Base-by-base conservation (phyloP, 1,140 invertebrate genomes). In the Nylanderia fulva region DNA sequence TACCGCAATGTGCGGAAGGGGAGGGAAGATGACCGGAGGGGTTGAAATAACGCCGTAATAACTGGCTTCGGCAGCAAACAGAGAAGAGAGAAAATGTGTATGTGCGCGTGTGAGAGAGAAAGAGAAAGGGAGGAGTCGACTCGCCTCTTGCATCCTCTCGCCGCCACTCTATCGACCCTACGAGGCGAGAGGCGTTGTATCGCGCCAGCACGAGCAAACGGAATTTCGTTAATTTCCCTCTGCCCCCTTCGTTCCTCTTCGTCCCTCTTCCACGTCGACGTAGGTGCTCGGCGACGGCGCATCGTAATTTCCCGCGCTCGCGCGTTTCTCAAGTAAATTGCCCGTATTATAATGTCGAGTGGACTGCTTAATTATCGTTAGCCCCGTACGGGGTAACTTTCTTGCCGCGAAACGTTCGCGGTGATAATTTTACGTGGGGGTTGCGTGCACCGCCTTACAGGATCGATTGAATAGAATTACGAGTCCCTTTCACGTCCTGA, bases 1-100 rank as follows among this genome's bases (percentile, higher is more conserved):
- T 90, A 86, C 86, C 85, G 60, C 68, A 58, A 79, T 90, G 82
- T 72, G 77, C 66, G 52, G 52, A 27, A 36, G 24, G 61, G 39
- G 76, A 45, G 18, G 42, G 13, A 69, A 29, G 66, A 45, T 36
- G 76, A 72, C 71, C 61, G 21, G n/a, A 58, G 86, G 72, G 68
- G 76, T 82, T 85, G 88, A 83, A 90, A 90, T 90, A 90, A 90
- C 89, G 83, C 74, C 64, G 88, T 90, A 90, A 90, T 90, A 90
- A 90, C 88, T 84, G 86, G 82, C 69, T 88, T 83, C 71, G 83
- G 54, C 88, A 76, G 72, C 83, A 76, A 90, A 90, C 82, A 90
- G 77, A 85, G 58, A 24, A 33, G 33, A 27, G 36, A 60, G 54
- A 27, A 29, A 6, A 8, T 15, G 61, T n/a, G 45, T 56, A 33